These are phyloP conservation scores for Callocephalon fimbriatum DNA, from an alignment of 2,113 vertebrate genomes.

Conservation along the genomic window DNA sequence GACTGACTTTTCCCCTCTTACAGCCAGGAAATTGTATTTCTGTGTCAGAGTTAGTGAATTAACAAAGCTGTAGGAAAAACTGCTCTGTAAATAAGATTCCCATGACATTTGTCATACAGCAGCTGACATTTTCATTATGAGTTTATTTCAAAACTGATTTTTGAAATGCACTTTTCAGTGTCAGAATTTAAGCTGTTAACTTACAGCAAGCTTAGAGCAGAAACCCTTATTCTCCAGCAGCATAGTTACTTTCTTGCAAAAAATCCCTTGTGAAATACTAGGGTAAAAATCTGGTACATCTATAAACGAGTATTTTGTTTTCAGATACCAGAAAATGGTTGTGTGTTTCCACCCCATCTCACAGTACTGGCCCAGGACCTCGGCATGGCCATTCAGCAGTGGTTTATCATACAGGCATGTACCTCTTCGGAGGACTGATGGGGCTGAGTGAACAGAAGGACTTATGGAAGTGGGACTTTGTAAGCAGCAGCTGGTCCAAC, in stretches of 20 bases:
- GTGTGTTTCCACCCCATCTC: conserved; percentile 34
- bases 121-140: conserved; percentile 46
- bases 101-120: not conserved
- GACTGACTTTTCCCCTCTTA: not conserved
- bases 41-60: conserved; percentile 7
- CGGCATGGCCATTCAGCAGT: conserved; percentile 84
- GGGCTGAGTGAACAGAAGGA: conserved; percentile 86
- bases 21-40: conserved; percentile 16
- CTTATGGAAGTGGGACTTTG: conserved; percentile 86
- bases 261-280: not conserved
- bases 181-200: not conserved
- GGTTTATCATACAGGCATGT: conserved; percentile 80
- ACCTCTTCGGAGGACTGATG: conserved; percentile 84
- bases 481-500: conserved; percentile 77
- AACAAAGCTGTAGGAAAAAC: not conserved
- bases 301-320: not conserved
- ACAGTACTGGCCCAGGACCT: conserved; percentile 76
- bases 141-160: not conserved
- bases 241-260: not conserved
- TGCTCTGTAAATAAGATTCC: conserved; percentile 43
- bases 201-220: not conserved
- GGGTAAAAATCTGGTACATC: not conserved
- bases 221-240: not conserved
- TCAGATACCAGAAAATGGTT: conserved; percentile 82
- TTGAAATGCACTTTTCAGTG: not conserved